Base-by-base conservation (phyloP, 1,140 invertebrate genomes). In the Branchinecta lynchi region DNA sequence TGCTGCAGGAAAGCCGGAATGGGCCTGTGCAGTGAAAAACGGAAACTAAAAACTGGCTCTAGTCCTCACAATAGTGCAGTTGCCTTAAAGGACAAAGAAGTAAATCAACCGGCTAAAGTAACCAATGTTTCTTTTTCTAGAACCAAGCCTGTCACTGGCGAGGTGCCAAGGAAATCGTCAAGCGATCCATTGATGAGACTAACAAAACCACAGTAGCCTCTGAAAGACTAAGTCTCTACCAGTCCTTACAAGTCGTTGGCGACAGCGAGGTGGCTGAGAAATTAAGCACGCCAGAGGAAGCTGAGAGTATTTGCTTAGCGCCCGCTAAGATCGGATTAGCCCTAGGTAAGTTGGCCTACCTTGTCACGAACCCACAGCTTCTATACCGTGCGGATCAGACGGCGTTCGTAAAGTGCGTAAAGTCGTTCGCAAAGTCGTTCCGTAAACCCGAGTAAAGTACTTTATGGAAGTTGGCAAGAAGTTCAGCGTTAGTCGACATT, bases 81-180 rank as follows among this genome's bases (percentile, higher is more conserved):
- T 32, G 32, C 5, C 32, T 32, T 32, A 32, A 32, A 32, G 5
- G 32, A 32, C 32, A 32, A 32, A 32, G 32, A 32, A 32, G 5
- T 32, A 32, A 32, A 32, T 32, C 32, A 32, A 32, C 32, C 32
- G 32, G 32, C 32, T 32, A 32, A 3, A 32, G 32, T 32, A 32
- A 32, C 32, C 32, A 32, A 3, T 32, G 32, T 32, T 32, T 32
- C 32, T 71, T 68, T 17, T 79, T 77, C 20, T 78, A 94, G 92
- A 92, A 89, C 72, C 92, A 94, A 80, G 87, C 90, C 7, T 93
- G 91, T 76, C 90, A 94, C 77, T 93, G 92, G 92, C 84, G 90
- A 72, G 93, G 92, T 74, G 84, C 89, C 68, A 92, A 92, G 76
- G 85, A 83, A 69, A 84, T 90, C 17, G 80, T 81, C 7, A 87